phyloP scores from a whole-genome alignment of 2,888 invertebrate species.

The Agrypnus murinus region DNA sequence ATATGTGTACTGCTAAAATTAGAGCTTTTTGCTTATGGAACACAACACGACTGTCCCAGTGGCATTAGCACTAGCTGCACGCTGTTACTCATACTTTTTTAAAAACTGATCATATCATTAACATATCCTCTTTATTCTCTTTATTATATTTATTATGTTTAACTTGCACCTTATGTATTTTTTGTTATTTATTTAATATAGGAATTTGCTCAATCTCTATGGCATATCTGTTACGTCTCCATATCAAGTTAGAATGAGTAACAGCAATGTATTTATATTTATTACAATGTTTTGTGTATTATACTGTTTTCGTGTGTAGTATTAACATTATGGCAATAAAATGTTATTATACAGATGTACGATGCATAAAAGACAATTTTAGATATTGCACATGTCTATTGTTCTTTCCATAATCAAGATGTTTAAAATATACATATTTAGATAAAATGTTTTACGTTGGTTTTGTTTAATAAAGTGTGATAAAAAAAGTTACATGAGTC shows the following conservation, averaged over 20 bases:
- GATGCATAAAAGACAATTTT: conserved; percentile 66
- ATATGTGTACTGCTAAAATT: conserved; percentile 67
- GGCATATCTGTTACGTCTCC: conserved; percentile 44
- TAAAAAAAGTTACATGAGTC: too few relatives aligned
- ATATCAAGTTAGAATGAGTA: conserved; percentile 60
- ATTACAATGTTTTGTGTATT: conserved; percentile 63
- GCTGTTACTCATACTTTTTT: conserved; percentile 66
- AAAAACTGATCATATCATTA: conserved; percentile 39
- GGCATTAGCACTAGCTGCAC: conserved; percentile 67
- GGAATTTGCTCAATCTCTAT: conserved; percentile 45
- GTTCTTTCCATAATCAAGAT: conserved; percentile 71
- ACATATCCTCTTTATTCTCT: conserved; percentile 43
- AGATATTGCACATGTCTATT: conserved; percentile 70
- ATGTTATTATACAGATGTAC: conserved; percentile 51
- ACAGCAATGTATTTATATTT: conserved; percentile 66
- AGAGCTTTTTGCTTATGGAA: conserved; percentile 70
- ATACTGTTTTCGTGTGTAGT: conserved; percentile 56
- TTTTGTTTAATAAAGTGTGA: conserved; percentile 71
- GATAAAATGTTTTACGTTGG: conserved; percentile 70
- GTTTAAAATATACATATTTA: conserved; percentile 68
- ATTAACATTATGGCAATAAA: conserved; percentile 53
- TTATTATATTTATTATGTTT: conserved; percentile 11
- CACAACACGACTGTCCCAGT: conserved; percentile 71
- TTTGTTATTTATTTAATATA: conserved; percentile 4
- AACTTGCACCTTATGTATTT: conserved; percentile 14